Percentiles rank a stretch among this genome's conserved stretches.
These are phyloP conservation scores for Thripadectes ignobilis DNA, from an alignment of 2,797 vertebrate genomes.

Conservation along the genomic window DNA sequence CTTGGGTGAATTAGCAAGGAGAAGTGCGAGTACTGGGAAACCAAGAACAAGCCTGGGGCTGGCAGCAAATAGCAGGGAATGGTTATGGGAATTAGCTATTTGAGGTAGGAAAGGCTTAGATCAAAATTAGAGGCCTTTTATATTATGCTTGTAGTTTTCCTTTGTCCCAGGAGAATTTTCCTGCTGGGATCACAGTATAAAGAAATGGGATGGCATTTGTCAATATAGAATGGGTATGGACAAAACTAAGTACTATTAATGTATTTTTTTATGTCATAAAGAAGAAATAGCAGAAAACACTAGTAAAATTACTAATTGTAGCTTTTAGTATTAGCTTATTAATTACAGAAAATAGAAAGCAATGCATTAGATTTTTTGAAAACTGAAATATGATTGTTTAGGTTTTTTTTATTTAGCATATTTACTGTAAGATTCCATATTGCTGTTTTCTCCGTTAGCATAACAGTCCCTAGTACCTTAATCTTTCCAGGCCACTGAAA, in stretches of 20 bases:
- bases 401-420: neutral
- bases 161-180: neutral
- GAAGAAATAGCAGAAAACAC: neutral
- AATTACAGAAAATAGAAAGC: neutral
- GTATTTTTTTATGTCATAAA: neutral
- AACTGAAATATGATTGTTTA: neutral
- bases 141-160: neutral
- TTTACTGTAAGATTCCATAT: neutral
- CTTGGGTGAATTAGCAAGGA: neutral
- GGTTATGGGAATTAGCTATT: neutral
- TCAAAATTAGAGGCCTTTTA: neutral
- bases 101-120: accelerated
- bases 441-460: neutral
- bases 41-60: neutral
- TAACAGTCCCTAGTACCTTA: neutral
- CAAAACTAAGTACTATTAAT: neutral
- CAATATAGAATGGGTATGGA: neutral
- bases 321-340: neutral
- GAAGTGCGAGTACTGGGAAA: neutral
- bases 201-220: neutral
- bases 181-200: neutral
- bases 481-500: neutral
- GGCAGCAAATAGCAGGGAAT: neutral
- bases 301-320: neutral
- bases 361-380: neutral